These are phyloP conservation scores for Acholoe squamosa DNA, from an alignment of 2,888 invertebrate species.

Conservation along the genomic window DNA sequence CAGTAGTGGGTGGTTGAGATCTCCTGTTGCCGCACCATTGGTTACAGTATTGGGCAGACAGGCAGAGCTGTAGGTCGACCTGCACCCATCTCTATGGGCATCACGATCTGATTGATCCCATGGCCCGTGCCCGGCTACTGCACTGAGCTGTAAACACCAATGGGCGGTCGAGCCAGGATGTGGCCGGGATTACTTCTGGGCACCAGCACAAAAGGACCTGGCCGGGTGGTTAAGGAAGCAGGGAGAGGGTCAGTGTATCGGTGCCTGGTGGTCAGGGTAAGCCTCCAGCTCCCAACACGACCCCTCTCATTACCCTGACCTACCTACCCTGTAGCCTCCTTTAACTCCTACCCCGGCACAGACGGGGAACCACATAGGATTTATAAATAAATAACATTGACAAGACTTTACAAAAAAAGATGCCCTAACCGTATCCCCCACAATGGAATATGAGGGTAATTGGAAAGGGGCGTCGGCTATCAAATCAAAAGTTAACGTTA, in stretches of 20 bases:
- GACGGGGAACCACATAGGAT: no score
- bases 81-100: conserved; percentile 38
- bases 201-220: conserved; percentile 4
- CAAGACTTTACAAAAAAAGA: no score
- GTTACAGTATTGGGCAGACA: neutral
- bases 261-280: no score
- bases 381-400: no score
- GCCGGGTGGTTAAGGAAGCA: neutral
- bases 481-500: no score
- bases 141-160: conserved; percentile 2
- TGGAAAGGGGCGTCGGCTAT: no score
- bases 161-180: neutral
- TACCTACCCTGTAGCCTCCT: neutral
- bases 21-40: conserved; percentile 38
- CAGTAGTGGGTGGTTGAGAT: neutral
- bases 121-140: neutral
- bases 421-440: no score
- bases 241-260: neutral
- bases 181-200: conserved; percentile 21
- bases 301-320: conserved; percentile 11
- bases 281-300: neutral
- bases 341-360: neutral
- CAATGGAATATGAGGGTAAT: no score
- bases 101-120: conserved; percentile 53
- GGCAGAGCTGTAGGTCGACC: neutral